phyloP scores from a whole-genome alignment of 1,140 invertebrate genomes.

The Pentalonia nigronervosa region DNA sequence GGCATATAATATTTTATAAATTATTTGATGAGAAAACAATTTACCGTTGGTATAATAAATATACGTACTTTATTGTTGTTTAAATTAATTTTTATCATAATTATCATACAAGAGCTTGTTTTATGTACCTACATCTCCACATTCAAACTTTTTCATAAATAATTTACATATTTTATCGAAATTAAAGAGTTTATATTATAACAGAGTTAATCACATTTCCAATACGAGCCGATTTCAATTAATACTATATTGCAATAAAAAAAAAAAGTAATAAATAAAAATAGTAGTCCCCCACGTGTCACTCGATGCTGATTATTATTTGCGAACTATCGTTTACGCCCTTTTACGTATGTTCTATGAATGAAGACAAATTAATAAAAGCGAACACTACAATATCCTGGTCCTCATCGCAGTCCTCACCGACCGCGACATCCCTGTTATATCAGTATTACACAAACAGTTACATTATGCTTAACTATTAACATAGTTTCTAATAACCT shows the following conservation, averaged over 20 bases:
- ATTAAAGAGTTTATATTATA: background rate
- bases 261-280: background rate
- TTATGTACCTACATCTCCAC: background rate
- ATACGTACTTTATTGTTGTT: background rate
- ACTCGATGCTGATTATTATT: slow-evolving; percentile 21
- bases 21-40: background rate
- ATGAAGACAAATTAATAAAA: slow-evolving; percentile 32
- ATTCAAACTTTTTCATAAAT: background rate
- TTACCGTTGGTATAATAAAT: background rate
- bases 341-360: background rate
- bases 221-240: background rate
- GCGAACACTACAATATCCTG: background rate
- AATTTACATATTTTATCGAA: background rate
- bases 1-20: background rate
- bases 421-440: background rate
- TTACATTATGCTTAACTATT: background rate
- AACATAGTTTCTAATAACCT: background rate
- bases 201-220: background rate
- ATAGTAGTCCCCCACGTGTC: slow-evolving; percentile 3
- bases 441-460: background rate
- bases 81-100: background rate
- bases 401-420: background rate
- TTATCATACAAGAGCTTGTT: background rate
- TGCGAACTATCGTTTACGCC: slow-evolving; percentile 4
- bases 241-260: background rate